Base-by-base conservation (phyloP, 2,888 invertebrate species). In the Cantharis flavilabris region DNA sequence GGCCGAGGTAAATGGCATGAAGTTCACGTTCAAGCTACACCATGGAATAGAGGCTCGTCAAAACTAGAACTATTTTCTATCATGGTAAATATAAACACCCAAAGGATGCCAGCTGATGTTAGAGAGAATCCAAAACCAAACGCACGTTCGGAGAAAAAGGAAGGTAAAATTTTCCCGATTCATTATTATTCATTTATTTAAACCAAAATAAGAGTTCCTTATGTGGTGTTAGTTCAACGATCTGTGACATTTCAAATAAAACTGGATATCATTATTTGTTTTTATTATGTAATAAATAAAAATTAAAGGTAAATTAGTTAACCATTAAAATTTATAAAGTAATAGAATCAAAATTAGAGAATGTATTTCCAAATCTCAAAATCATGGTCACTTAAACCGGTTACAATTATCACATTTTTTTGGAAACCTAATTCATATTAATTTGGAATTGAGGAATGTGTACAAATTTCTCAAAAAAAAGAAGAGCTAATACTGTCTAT, bases 1-100 rank as follows among this genome's bases (percentile, higher is more conserved):
- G 87, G 87, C 85, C 86, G 87, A 87, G 87, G 87, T 87, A 87
- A 87, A 87, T 87, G 87, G 87, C 87, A 87, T 83, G 86, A 87
- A 87, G 87, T 87, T 87, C 87, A 87, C 81, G 86, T 85, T 84
- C 86, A 85, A 79, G 82, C 74, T 49, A 67, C 69, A 76, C 62
- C 69, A 75, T 64, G 71, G 20, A 14, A 13, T 65, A 69, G 71
- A 76, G 76, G 76, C 33, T 76, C 62, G 76, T 69, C 67, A 69
- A n/a, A 76, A 69, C 76, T 20, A 71, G 75, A 67, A 67, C 65
- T 23, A 67, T 67, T 67, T 67, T 20, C 10, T 67, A n/a, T 67
- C 7, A 5, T 4, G 13, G 13, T 30, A 33, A 65, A 65, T 65
- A 13, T 67, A 67, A 67, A 67, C 65, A 26, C 26, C 26, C 0